Evolutionary conservation across 2,797 vertebrate genomes (phyloP).

Genomic region (Sarcoramphus papa): DNA sequence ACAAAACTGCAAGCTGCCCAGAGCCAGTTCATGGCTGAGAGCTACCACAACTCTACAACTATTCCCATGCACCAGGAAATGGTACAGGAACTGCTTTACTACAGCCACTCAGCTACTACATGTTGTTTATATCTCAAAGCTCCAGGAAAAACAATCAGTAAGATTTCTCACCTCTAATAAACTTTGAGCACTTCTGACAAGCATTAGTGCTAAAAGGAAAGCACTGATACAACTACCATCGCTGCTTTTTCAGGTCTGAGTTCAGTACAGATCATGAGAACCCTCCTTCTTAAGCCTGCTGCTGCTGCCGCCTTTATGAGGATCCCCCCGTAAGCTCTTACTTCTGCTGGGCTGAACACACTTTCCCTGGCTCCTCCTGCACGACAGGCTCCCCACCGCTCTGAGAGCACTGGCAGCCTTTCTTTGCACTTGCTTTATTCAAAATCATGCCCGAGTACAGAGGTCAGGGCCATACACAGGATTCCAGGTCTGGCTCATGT

Average conservation of each 20-base stretch:
- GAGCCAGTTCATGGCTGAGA: not conserved
- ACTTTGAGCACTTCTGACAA: not conserved
- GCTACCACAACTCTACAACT: not conserved
- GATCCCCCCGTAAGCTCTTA: not conserved
- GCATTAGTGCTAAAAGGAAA: not conserved
- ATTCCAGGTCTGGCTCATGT: not conserved
- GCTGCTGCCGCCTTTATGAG: not conserved
- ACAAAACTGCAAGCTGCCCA: not conserved
- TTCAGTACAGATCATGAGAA: not conserved
- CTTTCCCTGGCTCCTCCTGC: not conserved
- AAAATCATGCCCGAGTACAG: not conserved
- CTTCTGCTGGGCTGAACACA: not conserved
- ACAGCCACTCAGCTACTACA: not conserved
- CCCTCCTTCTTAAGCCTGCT: not conserved
- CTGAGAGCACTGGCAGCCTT: not conserved
- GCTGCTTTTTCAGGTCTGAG: not conserved
- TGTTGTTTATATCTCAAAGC: not conserved
- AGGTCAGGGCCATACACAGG: not conserved
- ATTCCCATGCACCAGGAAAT: not conserved
- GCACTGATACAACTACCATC: not conserved
- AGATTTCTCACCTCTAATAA: not conserved
- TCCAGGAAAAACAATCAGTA: not conserved
- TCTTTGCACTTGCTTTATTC: not conserved
- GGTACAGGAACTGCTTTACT: not conserved
- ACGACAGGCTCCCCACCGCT: not conserved